These are phyloP conservation scores for Hozukius guyotensis DNA, from an alignment of 2,797 vertebrate species.

Conservation along the genomic window DNA sequence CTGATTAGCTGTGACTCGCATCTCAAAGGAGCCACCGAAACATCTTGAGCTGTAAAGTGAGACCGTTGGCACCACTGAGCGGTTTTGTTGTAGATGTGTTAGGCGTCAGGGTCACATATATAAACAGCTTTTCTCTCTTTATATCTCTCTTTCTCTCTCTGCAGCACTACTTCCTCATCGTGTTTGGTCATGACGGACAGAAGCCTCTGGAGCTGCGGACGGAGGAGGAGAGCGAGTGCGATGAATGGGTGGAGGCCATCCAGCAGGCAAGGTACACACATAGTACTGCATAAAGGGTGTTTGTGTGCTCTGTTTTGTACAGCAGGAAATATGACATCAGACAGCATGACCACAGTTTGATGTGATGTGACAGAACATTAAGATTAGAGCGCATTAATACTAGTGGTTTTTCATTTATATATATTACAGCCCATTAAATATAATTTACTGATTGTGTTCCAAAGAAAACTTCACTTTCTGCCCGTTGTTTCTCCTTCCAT, in stretches of 20 bases:
- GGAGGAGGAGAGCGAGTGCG: conserved; percentile 93
- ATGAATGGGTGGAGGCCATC: conserved; percentile 97
- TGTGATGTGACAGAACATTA: conserved; percentile 14
- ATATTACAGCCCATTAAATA: neutral
- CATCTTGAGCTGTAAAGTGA: neutral
- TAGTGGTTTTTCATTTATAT: neutral
- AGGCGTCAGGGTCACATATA: neutral
- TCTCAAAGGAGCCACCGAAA: conserved; percentile 19
- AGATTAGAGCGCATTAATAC: neutral
- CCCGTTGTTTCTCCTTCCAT: neutral
- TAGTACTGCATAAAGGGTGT: neutral
- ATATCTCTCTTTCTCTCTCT: conserved; percentile 11
- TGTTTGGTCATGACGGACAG: conserved; percentile 96
- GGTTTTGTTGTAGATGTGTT: neutral
- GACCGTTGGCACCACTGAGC: neutral
- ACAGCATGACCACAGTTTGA: neutral
- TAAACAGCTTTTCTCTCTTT: conserved; percentile 4
- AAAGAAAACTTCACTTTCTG: neutral
- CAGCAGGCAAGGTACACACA: conserved; percentile 93
- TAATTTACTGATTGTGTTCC: neutral
- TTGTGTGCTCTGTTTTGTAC: neutral
- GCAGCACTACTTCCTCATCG: conserved; percentile 95
- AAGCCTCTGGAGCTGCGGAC: conserved; percentile 95
- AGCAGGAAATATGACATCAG: neutral
- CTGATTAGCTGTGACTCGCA: neutral